phyloP scores from a whole-genome alignment of 2,888 invertebrate genomes.

The Escarpia spicata region DNA sequence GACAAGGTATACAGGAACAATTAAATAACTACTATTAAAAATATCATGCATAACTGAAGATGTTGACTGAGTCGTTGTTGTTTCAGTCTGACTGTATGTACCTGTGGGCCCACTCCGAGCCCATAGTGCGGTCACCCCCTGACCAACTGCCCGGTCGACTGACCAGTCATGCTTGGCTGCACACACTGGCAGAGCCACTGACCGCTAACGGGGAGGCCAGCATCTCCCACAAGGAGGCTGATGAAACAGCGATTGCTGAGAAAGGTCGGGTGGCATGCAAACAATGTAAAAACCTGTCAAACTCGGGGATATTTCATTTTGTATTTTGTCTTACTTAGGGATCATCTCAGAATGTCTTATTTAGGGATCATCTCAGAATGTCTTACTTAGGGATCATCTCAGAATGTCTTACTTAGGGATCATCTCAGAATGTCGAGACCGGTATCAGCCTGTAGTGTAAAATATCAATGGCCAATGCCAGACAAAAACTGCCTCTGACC shows the following conservation, averaged over 20 bases:
- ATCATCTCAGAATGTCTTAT: too few relatives aligned
- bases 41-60: background rate
- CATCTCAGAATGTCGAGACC: too few relatives aligned
- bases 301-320: background rate
- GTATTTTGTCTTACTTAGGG: background rate
- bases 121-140: constrained; percentile 71
- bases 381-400: too few relatives aligned
- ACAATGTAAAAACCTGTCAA: background rate
- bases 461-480: too few relatives aligned
- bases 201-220: background rate
- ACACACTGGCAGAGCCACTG: constrained; percentile 51
- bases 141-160: constrained; percentile 78
- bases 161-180: constrained; percentile 78
- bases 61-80: constrained; percentile 38
- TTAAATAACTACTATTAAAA: too few relatives aligned
- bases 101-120: constrained; percentile 87
- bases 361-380: too few relatives aligned
- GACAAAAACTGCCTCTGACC: too few relatives aligned
- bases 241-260: background rate
- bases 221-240: background rate
- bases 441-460: too few relatives aligned
- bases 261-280: background rate
- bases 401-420: too few relatives aligned
- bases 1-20: too few relatives aligned
- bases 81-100: constrained; percentile 87